These are phyloP conservation scores for Amazona vittata DNA, from an alignment of 2,113 vertebrate genomes.

Conservation along the genomic window DNA sequence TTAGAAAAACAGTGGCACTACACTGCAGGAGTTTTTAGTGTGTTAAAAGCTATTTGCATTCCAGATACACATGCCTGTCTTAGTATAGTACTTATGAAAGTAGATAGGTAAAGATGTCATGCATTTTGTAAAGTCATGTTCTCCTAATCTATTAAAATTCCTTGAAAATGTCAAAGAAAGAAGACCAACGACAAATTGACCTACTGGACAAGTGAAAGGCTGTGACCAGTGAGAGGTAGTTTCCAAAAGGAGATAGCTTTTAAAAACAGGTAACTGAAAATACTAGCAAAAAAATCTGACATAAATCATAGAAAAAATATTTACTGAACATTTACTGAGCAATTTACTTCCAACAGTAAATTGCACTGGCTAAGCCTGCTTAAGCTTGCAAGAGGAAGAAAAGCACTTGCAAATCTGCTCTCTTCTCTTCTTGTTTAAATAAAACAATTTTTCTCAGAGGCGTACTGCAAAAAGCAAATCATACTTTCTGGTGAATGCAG, in stretches of 20 bases:
- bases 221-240: neutral
- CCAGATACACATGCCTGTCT: neutral
- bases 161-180: neutral
- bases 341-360: neutral
- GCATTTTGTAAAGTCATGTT: neutral
- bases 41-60: neutral
- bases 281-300: neutral
- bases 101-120: neutral
- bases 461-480: neutral
- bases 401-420: neutral
- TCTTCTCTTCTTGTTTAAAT: neutral
- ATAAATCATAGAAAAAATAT: neutral
- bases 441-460: neutral
- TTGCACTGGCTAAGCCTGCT: neutral
- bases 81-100: neutral
- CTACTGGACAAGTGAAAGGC: neutral
- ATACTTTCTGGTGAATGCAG: neutral
- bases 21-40: neutral
- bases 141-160: neutral
- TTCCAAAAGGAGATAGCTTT: neutral
- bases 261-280: neutral
- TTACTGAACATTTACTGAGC: neutral
- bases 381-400: neutral
- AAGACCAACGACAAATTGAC: rapidly evolving
- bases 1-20: neutral